Conservation (phyloP, 2,888 invertebrate species). For the Galerucella nymphaeae region DNA sequence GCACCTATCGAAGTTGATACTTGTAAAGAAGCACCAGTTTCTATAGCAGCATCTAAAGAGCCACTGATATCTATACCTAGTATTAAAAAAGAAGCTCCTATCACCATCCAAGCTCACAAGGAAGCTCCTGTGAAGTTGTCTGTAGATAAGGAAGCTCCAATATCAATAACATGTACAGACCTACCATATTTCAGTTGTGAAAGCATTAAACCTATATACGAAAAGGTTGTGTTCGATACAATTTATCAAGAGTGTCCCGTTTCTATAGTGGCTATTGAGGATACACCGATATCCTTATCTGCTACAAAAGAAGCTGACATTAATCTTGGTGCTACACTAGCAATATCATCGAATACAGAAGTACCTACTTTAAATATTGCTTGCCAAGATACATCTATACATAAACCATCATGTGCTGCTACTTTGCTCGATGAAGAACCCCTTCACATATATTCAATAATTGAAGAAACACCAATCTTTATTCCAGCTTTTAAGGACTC, state of each 20-base stretch:
- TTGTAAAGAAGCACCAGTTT: slow-evolving; percentile 1
- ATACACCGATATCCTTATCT: not conserved
- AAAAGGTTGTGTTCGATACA: not conserved
- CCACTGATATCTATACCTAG: not conserved
- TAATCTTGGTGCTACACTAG: not conserved
- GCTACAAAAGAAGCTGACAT: not conserved
- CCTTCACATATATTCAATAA: not conserved
- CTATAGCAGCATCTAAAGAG: not conserved
- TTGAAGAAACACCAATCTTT: slow-evolving; percentile 6
- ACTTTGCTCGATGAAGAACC: not conserved
- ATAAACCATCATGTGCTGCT: not conserved
- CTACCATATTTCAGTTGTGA: too few relatives aligned
- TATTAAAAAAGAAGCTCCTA: not conserved
- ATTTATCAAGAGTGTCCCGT: not conserved
- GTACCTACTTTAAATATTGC: not conserved
- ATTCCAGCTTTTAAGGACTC: not conserved
- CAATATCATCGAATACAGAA: not conserved
- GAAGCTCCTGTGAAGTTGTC: not conserved
- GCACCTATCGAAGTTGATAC: not conserved
- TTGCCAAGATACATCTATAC: not conserved
- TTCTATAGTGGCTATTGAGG: not conserved
- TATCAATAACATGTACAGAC: too few relatives aligned
- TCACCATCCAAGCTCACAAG: not conserved
- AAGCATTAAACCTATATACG: too few relatives aligned
- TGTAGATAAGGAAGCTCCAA: not conserved